Evolutionary conservation across 2,113 vertebrate genomes (phyloP).

Genomic region (Pelmatolapia mariae): DNA sequence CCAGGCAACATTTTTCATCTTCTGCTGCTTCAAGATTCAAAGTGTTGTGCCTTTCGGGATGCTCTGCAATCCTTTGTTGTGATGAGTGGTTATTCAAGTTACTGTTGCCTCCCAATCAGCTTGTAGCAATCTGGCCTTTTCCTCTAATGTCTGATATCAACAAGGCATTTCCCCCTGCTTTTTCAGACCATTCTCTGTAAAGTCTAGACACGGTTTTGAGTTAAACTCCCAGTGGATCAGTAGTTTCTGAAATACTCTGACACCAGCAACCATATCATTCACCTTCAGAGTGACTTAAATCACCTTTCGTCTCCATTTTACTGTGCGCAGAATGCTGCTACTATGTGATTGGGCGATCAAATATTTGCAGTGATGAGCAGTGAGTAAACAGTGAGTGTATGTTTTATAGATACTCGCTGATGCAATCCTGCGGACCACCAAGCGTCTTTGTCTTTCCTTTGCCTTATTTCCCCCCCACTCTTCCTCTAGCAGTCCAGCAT

Average conservation of each 20-base stretch:
- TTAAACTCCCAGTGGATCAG: not conserved
- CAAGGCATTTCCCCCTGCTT: not conserved
- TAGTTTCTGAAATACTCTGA: not conserved
- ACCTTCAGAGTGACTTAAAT: not conserved
- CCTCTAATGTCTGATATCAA: not conserved
- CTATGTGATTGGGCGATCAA: accelerated
- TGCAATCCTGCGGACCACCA: not conserved
- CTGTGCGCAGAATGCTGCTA: accelerated
- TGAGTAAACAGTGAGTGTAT: not conserved
- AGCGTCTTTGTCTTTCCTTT: not conserved
- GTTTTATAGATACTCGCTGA: not conserved
- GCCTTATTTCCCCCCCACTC: accelerated
- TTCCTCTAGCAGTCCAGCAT: not conserved
- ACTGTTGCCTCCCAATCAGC: not conserved
- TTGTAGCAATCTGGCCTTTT: not conserved
- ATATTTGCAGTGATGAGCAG: not conserved
- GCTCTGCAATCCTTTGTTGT: not conserved
- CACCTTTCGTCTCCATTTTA: not conserved
- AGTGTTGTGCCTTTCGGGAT: not conserved
- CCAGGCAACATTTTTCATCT: not conserved
- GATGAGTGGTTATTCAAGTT: not conserved
- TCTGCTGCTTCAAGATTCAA: not conserved
- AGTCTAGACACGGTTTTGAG: not conserved
- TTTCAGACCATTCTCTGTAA: not conserved
- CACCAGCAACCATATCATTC: not conserved